Conservation (phyloP, 2,797 vertebrate species). For the Eidolon dupreanum region DNA sequence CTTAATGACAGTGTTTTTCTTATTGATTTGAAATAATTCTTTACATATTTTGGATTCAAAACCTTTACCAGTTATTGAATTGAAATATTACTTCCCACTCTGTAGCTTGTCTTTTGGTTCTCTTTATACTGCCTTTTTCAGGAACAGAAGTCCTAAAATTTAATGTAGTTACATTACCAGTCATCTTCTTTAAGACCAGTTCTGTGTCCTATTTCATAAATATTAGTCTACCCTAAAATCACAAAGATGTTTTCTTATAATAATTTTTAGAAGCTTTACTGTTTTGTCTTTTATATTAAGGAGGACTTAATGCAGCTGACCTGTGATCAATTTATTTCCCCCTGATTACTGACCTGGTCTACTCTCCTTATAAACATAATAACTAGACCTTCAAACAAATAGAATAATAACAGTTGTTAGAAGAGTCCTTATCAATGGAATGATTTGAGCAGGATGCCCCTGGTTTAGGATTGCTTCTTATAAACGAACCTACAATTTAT, state of each 20-base stretch:
- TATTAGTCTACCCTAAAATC: neutral
- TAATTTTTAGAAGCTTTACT: neutral
- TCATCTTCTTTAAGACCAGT: neutral
- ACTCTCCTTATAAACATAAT: neutral
- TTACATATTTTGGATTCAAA: neutral
- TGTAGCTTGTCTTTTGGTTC: neutral
- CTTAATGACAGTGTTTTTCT: neutral
- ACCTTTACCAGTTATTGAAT: neutral
- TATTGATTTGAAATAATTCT: neutral
- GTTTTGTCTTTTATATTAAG: neutral
- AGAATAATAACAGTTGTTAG: conserved; percentile 24
- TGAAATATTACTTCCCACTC: neutral
- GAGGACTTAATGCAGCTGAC: neutral
- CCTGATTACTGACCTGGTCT: neutral
- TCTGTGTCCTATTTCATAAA: neutral
- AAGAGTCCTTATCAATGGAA: neutral
- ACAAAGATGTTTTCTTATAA: neutral
- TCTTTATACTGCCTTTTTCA: neutral
- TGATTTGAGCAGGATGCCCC: neutral
- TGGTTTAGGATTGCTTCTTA: neutral
- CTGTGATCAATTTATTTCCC: neutral
- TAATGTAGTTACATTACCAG: neutral
- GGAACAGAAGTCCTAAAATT: neutral
- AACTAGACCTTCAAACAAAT: conserved; percentile 1
- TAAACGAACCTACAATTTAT: conserved; percentile 22